Base-by-base conservation (phyloP, 2,888 invertebrate species). In the Xestia rhomboidea region DNA sequence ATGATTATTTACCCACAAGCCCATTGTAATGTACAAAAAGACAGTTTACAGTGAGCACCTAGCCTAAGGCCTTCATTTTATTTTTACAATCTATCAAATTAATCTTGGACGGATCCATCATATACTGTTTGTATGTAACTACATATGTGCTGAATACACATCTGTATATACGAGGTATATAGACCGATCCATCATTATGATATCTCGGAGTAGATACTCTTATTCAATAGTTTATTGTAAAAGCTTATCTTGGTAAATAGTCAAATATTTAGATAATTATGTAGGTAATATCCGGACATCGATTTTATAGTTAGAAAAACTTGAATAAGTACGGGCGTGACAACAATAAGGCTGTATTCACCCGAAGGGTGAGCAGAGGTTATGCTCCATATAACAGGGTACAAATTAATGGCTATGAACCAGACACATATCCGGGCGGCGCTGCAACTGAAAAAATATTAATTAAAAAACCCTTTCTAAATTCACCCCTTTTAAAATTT, bases 31-130 rank as follows among this genome's bases (percentile, higher is more conserved):
- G 41, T 41, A 41, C 1, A 10, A 44, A 44, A 44, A 10, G 2
- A 46, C 46, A 46, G 46, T 46, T 8, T 24, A 2, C 46, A 68
- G 30, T 51, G 18, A 2, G 68, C 18, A 27, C n/a, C 10, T 4
- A 57, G 54, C 63, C 24, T 63, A 3, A 38, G n/a, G 13, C n/a
- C 38, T 41, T 3, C 3, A 38, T 7, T 38, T 64, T 24, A 24
- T 15, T 41, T 41, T 24, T 30, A 60, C 30, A 62, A 70, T 63
- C 70, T 18, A 71, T 71, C 63, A 71, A 71, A 46, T 63, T 63
- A 63, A 71, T 71, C 70, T 63, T 71, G 44, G 18, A 46, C 63
- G 18, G 44, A 71, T 71, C 44, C 70, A 63, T 63, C 63, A 63
- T 30, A 30, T 44, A 24, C 41, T 60, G 24, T 60, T 44, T 41